Conservation (phyloP, 2,113 vertebrate genomes). For the Urocynchramus pylzowi region DNA sequence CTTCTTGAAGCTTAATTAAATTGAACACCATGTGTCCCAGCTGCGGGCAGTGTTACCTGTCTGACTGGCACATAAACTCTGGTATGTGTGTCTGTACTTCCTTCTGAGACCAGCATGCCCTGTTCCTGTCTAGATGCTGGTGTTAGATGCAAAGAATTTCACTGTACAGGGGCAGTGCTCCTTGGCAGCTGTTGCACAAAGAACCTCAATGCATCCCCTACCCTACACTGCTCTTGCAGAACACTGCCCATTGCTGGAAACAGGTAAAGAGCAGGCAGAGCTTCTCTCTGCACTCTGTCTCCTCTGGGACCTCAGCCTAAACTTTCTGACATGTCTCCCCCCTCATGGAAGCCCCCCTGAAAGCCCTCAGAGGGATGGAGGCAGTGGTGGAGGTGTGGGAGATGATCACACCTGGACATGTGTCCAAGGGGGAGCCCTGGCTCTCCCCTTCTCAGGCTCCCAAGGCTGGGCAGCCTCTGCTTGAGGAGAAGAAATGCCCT, state of each 20-base stretch:
- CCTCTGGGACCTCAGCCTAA: not conserved
- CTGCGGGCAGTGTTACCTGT: not conserved
- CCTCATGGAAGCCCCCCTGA: fast-evolving
- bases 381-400: not conserved
- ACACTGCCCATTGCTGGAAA: fast-evolving
- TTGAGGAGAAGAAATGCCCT: not conserved
- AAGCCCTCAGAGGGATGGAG: not conserved
- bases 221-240: not conserved
- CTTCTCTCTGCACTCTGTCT: not conserved
- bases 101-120: not conserved
- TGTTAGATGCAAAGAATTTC: not conserved
- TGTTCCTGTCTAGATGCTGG: fast-evolving
- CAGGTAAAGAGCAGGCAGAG: not conserved
- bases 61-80: not conserved
- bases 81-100: not conserved
- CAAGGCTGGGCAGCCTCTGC: not conserved
- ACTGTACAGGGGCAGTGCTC: fast-evolving
- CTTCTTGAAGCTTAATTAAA: not conserved
- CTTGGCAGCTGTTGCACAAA: not conserved
- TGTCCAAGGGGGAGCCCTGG: not conserved
- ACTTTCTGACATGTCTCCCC: not conserved
- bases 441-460: not conserved
- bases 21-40: fast-evolving
- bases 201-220: not conserved
- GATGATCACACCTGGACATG: fast-evolving